Conservation (phyloP, 2,113 vertebrate genomes). For the Corvus cornix region DNA sequence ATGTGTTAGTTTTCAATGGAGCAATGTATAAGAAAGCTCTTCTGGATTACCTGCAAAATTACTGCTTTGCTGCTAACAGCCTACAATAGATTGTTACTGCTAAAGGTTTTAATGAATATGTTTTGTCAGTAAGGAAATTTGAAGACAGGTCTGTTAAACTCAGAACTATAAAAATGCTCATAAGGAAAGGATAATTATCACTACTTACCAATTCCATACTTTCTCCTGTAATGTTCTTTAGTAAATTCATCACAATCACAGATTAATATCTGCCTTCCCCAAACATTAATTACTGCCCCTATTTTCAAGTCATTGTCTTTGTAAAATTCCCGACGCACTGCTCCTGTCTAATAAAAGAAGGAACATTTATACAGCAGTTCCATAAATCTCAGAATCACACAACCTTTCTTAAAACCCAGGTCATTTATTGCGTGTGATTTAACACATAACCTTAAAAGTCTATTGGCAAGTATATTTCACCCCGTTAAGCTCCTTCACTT, state of each 20-base stretch:
- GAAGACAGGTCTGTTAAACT: constrained; percentile 43
- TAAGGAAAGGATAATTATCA: constrained; percentile 20
- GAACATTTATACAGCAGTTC: neutral
- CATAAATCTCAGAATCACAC: neutral
- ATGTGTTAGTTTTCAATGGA: neutral
- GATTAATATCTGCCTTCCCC: constrained; percentile 86
- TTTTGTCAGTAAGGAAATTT: constrained; percentile 44
- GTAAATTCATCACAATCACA: constrained; percentile 93
- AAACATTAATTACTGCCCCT: constrained; percentile 86
- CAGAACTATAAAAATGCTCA: neutral
- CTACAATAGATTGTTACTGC: constrained; percentile 12
- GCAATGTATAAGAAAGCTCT: neutral
- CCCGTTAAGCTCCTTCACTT: neutral
- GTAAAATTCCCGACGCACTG: constrained; percentile 82
- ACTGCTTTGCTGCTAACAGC: constrained; percentile 22
- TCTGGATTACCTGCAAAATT: constrained; percentile 36
- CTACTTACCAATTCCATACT: constrained; percentile 87
- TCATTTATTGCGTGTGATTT: neutral
- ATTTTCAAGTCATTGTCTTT: constrained; percentile 85
- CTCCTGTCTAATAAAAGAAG: constrained; percentile 80
- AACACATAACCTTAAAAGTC: neutral
- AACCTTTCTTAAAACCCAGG: neutral
- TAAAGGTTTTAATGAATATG: constrained; percentile 28
- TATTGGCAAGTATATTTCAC: neutral
- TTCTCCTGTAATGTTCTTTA: constrained; percentile 86